Evolutionary conservation across 1,140 invertebrate species (phyloP).

Genomic region (Zaprionus vittiger): DNA sequence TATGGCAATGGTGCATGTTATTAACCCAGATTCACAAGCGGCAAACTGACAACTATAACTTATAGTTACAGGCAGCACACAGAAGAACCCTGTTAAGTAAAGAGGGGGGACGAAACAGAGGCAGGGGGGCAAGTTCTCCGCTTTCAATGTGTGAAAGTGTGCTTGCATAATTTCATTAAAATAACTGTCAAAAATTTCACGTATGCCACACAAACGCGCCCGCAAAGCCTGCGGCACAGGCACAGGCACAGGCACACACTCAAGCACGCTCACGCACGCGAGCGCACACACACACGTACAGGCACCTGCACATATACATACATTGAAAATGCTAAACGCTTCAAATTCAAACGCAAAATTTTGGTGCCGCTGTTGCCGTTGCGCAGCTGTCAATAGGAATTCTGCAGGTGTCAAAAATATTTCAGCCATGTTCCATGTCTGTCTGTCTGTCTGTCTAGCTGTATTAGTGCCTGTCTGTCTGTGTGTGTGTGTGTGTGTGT

Average conservation of each 20-base stretch:
- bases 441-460: constrained; percentile 22
- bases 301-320: constrained; percentile 2
- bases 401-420: constrained; percentile 81
- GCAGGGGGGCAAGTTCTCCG: constrained; percentile 4
- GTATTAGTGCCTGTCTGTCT: too few relatives aligned
- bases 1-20: constrained; percentile 55
- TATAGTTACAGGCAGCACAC: constrained; percentile 30
- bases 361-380: constrained; percentile 13
- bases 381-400: constrained; percentile 76
- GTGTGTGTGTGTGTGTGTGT: neutral
- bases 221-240: constrained; percentile 25
- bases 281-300: constrained; percentile 5
- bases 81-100: neutral
- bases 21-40: constrained; percentile 61
- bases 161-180: constrained; percentile 82
- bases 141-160: constrained; percentile 72
- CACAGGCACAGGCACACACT: constrained; percentile 9
- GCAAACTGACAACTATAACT: constrained; percentile 4
- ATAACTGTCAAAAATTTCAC: constrained; percentile 81
- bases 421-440: constrained; percentile 62
- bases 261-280: neutral
- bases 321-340: constrained; percentile 43
- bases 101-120: too few relatives aligned
- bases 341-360: constrained; percentile 70
- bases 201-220: constrained; percentile 54